These are phyloP conservation scores for Anguilla rostrata DNA, from an alignment of 2,113 vertebrate species.

Conservation along the genomic window DNA sequence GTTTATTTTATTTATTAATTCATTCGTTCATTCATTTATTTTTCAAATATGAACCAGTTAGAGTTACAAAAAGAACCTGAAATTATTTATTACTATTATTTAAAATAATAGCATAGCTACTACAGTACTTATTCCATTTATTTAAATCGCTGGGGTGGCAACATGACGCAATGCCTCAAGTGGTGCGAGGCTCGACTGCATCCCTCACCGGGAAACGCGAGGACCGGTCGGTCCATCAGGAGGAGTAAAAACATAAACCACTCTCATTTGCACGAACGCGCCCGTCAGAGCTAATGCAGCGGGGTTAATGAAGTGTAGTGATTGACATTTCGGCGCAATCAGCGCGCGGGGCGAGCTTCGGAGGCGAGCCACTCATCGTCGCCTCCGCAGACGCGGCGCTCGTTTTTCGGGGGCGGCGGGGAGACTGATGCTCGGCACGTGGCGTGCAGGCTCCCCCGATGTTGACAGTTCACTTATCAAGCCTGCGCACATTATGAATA, in stretches of 20 bases:
- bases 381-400: constrained; percentile 28
- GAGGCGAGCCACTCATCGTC: constrained; percentile 44
- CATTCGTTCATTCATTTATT: neutral
- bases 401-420: constrained; percentile 6
- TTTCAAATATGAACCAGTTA: neutral
- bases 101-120: no score
- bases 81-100: no score
- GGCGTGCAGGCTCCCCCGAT: neutral
- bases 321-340: constrained; percentile 49
- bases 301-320: constrained; percentile 50
- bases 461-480: constrained; percentile 3
- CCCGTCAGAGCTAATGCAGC: constrained; percentile 43
- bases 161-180: neutral
- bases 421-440: neutral
- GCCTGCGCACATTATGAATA: neutral
- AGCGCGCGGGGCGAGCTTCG: constrained; percentile 22
- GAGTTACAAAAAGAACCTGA: neutral
- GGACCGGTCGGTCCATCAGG: neutral
- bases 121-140: no score
- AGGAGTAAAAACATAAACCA: neutral
- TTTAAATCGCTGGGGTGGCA: neutral
- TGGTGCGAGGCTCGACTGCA: neutral
- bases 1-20: no score
- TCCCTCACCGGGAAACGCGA: neutral
- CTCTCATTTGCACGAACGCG: neutral